Evolutionary conservation across 2,113 vertebrate genomes (phyloP), one percentile per base, ranked within the genome.

Genomic region (Eonycteris spelaea): DNA sequence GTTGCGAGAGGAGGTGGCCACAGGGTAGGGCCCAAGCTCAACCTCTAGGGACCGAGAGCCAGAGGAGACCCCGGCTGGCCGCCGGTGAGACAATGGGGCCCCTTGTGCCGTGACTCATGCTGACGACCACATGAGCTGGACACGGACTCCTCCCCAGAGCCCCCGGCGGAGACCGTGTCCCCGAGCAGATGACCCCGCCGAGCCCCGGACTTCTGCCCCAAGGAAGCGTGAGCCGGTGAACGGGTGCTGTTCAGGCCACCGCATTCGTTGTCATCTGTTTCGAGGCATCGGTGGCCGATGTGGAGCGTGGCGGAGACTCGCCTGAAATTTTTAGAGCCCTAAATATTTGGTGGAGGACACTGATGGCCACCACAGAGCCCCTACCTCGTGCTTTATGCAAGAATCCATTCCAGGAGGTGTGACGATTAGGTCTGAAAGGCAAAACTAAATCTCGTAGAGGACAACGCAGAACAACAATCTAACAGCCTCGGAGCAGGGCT

Each of bases 231-330:
- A 48, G 53, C n/a, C 7, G 14, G 10, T 21, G 45, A 10, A 1
- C 2, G 16, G 40, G 21, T 0, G 13, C 6, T 10, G 6, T 26
- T 40, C 18, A 51, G 55, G 84, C 84, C n/a, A 3, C 43, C 0
- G 5, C 12, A 6, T 4, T 4, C 3, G 53, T 26, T 26, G 40
- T 11, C 19, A 19, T 19, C 21, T 38, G 40, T n/a, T 48, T 24
- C 1, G 3, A 18, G 28, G 40, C 4, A 5, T n/a, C 40, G 59
- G 8, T 15, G 13, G 14, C 7, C 0, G 51, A 40, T 16, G 35
- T 19, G 33, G 48, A 14, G 48, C n/a, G 8, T 15, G 13, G 14
- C 7, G 26, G 61, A 40, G 14, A 14, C 4, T 1, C 18, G 28
- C 61, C 57, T 28, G 77, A 45, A 35, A n/a, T 21, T 22, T 6